Evolutionary conservation across 1,140 invertebrate genomes (phyloP), one percentile per base, ranked within the genome.

Genomic region (Dufourea novaeangliae): DNA sequence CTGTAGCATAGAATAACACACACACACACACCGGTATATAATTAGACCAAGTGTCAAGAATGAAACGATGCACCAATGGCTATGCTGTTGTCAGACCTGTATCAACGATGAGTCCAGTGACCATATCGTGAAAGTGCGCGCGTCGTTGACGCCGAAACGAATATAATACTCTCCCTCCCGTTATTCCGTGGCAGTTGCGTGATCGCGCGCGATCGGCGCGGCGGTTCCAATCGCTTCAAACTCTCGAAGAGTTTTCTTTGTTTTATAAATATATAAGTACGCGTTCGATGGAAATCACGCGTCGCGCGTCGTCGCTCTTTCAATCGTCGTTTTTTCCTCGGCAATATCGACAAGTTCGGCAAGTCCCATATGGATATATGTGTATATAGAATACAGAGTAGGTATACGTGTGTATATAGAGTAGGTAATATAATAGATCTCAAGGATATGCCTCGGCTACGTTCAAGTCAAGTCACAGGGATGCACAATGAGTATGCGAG

Each of bases 401-500:
- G 34, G 39, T 57, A 59, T 32, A 27, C 32, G 29, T 57, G n/a
- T n/a, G n/a, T n/a, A 46, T 46, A 52, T 39, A 67, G 52, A 85
- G 59, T 52, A 39, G 41, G 46, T 52, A 54, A 54, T 52, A 82
- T n/a, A 54, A 76, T 79, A 79, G 74, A 84, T 84, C 82, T 88
- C 75, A 88, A 88, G 84, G 80, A 89, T 88, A 85, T 87, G 89
- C 89, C 90, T 92, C 87, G 90, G n/a, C 90, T 91, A 89, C 86
- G 84, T 86, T 88, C 83, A 85, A 89, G 78, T 89, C 80, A 88
- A 88, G n/a, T n/a, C n/a, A 88, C 85, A 87, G 90, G 90, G 91
- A 92, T 92, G 92, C 92, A 92, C 92, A 92, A 92, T 92, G 92
- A 92, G 88, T 92, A 92, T 92, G 91, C 92, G 90, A 92, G 88